These are phyloP conservation scores for Physella acuta DNA, from an alignment of 1,140 invertebrate genomes.

Conservation along the genomic window DNA sequence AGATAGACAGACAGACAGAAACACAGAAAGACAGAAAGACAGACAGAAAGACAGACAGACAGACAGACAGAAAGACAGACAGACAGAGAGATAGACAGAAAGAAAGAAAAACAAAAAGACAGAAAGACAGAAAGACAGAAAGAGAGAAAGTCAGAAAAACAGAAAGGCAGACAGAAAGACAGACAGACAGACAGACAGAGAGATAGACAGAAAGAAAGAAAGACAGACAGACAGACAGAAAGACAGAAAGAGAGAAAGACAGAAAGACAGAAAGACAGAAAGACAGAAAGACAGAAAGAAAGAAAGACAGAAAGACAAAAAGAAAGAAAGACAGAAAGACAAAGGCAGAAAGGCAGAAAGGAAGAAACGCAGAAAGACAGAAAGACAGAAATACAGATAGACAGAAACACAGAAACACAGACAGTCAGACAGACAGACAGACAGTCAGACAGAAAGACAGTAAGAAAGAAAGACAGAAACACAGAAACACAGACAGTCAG, in stretches of 20 bases:
- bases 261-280: neutral
- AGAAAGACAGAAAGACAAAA: neutral
- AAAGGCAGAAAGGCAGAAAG: neutral
- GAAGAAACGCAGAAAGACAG: neutral
- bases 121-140: neutral
- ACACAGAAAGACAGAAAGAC: too few species aligned
- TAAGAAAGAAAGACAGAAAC: neutral
- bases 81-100: neutral
- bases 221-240: neutral
- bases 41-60: neutral
- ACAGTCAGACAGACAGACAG: neutral
- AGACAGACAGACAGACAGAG: neutral
- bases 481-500: neutral
- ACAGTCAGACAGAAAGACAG: neutral
- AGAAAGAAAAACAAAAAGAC: neutral
- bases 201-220: neutral
- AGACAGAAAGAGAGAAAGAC: neutral
- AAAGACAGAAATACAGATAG: neutral
- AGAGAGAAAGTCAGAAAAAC: neutral
- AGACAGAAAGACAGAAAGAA: neutral
- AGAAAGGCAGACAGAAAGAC: neutral
- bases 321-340: neutral
- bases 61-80: neutral
- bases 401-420: neutral
- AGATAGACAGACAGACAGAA: too few species aligned